Evolutionary conservation across 2,888 invertebrate species (phyloP), one percentile per base, ranked within the genome.

Genomic region (Leptinotarsa juncta): DNA sequence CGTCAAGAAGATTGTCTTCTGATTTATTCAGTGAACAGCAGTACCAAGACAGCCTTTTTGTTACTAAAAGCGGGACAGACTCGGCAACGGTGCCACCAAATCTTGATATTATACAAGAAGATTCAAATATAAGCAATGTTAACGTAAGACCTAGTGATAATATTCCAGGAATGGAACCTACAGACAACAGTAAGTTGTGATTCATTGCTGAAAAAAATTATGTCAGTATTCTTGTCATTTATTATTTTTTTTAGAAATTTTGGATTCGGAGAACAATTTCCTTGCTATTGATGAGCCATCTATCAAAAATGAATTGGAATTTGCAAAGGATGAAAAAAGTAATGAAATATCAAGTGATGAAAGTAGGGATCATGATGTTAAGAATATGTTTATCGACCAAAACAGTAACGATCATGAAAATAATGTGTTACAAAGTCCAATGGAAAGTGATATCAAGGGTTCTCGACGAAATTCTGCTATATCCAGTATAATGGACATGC

Each of bases 21-120:
- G 85, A 86, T 69, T 78, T 84, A 50, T 84, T 83, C 72, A 83
- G 74, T 65, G 86, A 85, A 14, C 80, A 84, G 69, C 81, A 84
- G 69, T 82, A 81, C 4, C 80, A 81, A 70, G 85, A 85, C 73
- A 83, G 82, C 74, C 77, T 85, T 67, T 84, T 83, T 68, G 72
- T 82, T 3, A 81, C 81, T 3, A 84, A 83, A 79, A 82, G 78
- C 75, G 81, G 78, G 68, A 50, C 78, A 5, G 82, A 83, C 23
- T 67, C 74, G 15, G 60, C 65, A 20, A 71, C 73, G 48, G 69
- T 67, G 26, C 65, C 65, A 1, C 51, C 80, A 0, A 69, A 53
- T 65, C 70, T 83, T 57, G 72, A 76, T 7, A 77, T 77, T 18
- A 82, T 83, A 60, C 78, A 82, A 1, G 83, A 84, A 79, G 66